These are phyloP conservation scores for Pampus argenteus DNA, from an alignment of 2,797 vertebrate species.

Conservation along the genomic window DNA sequence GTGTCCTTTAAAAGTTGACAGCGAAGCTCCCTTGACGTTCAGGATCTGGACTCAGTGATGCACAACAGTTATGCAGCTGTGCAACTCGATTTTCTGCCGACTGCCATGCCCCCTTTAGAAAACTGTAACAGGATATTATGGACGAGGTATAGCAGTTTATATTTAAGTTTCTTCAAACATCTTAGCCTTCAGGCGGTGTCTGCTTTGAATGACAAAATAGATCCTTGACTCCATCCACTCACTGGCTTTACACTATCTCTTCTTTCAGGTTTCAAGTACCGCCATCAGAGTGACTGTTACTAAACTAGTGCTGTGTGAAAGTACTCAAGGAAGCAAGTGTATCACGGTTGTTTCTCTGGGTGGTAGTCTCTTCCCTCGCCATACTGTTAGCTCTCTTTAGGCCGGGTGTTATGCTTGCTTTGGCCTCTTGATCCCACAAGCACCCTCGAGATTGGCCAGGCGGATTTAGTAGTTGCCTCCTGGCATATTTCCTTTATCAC, in stretches of 20 bases:
- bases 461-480: conserved; percentile 64
- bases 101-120: conserved; percentile 19
- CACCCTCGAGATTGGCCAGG: conserved; percentile 71
- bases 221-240: conserved; percentile 61
- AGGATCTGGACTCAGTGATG: conserved; percentile 41
- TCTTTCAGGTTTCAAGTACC: conserved; percentile 58
- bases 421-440: conserved; percentile 72
- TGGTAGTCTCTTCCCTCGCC: conserved; percentile 29
- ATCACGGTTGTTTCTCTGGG: conserved; percentile 52
- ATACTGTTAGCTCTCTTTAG: conserved; percentile 54
- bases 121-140: conserved; percentile 42
- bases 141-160: conserved; percentile 49
- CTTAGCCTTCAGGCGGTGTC: conserved; percentile 50
- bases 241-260: conserved; percentile 34
- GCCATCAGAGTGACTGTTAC: conserved; percentile 58
- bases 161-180: conserved; percentile 54
- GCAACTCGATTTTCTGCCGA: conserved; percentile 43
- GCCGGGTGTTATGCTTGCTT: conserved; percentile 59
- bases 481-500: conserved; percentile 66
- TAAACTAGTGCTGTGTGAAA: conserved; percentile 59
- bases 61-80: conserved; percentile 41
- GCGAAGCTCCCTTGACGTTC: conserved; percentile 46
- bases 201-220: conserved; percentile 59
- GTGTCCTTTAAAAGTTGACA: conserved; percentile 62
- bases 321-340: conserved; percentile 64